Base-by-base conservation (phyloP, 2,797 vertebrate genomes). In the Bradypus variegatus region DNA sequence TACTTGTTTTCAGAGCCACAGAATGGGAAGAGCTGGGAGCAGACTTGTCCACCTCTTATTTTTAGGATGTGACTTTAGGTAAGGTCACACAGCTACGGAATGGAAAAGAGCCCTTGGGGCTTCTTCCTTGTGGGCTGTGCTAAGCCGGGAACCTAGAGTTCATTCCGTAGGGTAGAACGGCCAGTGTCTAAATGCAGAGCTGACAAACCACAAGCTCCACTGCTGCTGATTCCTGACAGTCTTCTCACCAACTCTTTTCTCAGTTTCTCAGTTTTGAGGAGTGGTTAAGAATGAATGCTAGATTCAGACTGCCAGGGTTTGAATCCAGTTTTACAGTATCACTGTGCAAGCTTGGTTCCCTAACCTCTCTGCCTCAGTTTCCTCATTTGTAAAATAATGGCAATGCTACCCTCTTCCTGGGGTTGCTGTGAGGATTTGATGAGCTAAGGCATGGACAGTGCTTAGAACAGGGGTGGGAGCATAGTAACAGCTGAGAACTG, bases 181-280 rank as follows among this genome's bases (percentile, higher is more conserved):
- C 12, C 70, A 3, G 72, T 4, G 29, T 72, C 53, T 83, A n/a
- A 27, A 13, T 11, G 29, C 60, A 13, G 58, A 69, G 19, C n/a
- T 18, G 18, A 13, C 4, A 6, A 16, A 58, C 36, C 45, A 5
- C 0, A 50, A 1, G 80, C 3, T 4, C n/a, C 8, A 4, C 31
- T 41, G 25, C 58, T 55, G 19, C 45, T 1, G 38, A 15, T 58
- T 50, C 15, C 60, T n/a, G 4, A 15, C 41, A 11, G 36, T 33
- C 3, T 55, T 41, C 31, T 6, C 45, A 45, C 53, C 4, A 18
- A 27, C 2, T 38, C 85, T 48, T 58, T 15, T 23, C 50, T 70
- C 41, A 4, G 67, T 31, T 33, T 31, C 77, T 53, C 55, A 2
- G 78, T 12, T 3, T 7, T 3, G 53, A 80, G 33, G 6, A 16